A percentile compares a stretch with the other conserved stretches of the same genome.
Evolutionary conservation across 53 echinoderm and acorn worm genomes (phyloP).

Genomic region (Echinarachnius parma): DNA sequence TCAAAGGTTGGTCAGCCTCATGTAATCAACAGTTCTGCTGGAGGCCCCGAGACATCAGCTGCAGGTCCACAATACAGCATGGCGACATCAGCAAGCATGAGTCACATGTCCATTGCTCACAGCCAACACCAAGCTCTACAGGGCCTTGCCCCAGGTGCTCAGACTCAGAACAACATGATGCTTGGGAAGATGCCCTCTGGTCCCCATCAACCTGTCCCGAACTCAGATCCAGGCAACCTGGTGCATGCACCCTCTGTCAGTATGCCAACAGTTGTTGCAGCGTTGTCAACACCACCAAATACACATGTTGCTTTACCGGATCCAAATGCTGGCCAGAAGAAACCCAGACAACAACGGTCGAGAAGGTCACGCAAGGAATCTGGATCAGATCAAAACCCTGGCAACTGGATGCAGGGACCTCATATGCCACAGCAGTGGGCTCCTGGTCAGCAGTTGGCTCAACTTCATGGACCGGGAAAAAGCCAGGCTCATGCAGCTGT

Average conservation of each 20-base stretch:
- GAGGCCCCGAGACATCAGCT: constrained; percentile 5
- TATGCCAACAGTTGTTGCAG: constrained; percentile 88
- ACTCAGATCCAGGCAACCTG: constrained; percentile 12
- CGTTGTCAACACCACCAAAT: constrained; percentile 49
- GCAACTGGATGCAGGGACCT: constrained; percentile 38
- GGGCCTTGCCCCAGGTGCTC: background rate
- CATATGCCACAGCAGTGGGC: constrained; percentile 28
- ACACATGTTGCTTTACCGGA: constrained; percentile 20
- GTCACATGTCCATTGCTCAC: background rate
- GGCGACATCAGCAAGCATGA: constrained; percentile 9
- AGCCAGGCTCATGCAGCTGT: constrained; percentile 48
- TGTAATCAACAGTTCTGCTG: background rate
- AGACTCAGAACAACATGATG: background rate
- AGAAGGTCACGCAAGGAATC: constrained; percentile 27
- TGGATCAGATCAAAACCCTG: constrained; percentile 48
- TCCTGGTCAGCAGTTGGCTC: constrained; percentile 38
- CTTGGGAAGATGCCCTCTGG: constrained; percentile 28
- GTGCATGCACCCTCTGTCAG: constrained; percentile 52
- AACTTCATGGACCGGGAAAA: constrained; percentile 33
- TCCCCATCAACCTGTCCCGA: constrained; percentile 17
- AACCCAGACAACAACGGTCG: constrained; percentile 32
- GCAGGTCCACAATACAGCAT: background rate
- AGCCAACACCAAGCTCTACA: background rate
- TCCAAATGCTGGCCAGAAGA: constrained; percentile 20
- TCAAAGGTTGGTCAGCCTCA: background rate